Evolutionary conservation across 92 coral and sea anemone genomes (phyloP).

Genomic region (Ricordea florida): DNA sequence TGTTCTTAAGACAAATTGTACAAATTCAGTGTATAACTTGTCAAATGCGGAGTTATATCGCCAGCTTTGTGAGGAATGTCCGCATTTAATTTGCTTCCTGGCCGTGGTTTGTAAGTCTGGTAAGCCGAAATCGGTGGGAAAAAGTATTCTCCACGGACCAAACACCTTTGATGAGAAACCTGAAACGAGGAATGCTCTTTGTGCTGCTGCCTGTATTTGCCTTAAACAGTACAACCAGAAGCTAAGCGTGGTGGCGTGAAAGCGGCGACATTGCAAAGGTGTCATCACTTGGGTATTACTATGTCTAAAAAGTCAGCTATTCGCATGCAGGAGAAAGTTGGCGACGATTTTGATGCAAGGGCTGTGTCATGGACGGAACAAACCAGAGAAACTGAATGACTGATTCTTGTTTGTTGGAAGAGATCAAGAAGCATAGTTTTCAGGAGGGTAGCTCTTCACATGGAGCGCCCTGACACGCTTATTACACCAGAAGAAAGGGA

Average conservation of each 20-base stretch:
- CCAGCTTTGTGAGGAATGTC: neutral
- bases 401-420: neutral
- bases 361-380: slow-evolving; percentile 15
- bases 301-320: slow-evolving; percentile 34
- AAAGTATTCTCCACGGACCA: neutral
- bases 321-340: slow-evolving; percentile 45
- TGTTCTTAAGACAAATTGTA: neutral
- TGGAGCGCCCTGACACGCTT: too few relatives aligned
- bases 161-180: neutral
- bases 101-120: neutral
- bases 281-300: slow-evolving; percentile 3
- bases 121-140: neutral
- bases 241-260: slow-evolving; percentile 40
- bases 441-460: too few relatives aligned
- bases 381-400: slow-evolving; percentile 6
- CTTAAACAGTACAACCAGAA: slow-evolving; percentile 8
- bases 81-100: neutral
- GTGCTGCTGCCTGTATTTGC: slow-evolving; percentile 1
- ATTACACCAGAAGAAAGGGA: too few relatives aligned
- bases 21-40: neutral
- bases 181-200: slow-evolving; percentile 2
- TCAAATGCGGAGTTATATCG: neutral
- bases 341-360: neutral
- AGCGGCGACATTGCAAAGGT: slow-evolving; percentile 31
- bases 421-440: too few relatives aligned